Evolutionary conservation across 2,888 invertebrate species (phyloP).

Genomic region (Clitarchus hookeri): DNA sequence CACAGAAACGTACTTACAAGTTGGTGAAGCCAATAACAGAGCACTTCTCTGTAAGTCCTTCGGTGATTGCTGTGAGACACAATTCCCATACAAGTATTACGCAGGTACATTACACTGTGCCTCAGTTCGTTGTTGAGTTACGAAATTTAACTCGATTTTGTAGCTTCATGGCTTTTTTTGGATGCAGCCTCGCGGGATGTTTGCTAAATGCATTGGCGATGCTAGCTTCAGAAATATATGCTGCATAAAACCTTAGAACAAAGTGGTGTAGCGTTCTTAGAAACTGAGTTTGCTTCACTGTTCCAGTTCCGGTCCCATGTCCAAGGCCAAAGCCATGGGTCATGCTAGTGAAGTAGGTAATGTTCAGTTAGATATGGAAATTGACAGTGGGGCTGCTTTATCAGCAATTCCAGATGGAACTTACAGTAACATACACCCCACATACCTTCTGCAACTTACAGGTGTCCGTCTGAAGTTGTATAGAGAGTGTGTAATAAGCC

Average conservation of each 20-base stretch:
- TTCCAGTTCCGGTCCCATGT: background rate
- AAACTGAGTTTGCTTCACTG: background rate
- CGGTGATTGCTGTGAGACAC: background rate
- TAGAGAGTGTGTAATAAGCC: background rate
- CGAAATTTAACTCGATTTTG: too few species aligned
- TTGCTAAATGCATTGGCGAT: background rate
- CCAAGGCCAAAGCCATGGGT: background rate
- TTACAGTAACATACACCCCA: background rate
- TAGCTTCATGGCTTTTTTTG: too few species aligned
- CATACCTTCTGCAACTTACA: background rate
- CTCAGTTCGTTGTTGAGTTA: background rate
- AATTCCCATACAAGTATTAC: background rate
- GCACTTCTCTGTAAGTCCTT: too few species aligned
- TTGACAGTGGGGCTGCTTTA: background rate
- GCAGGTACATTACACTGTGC: background rate
- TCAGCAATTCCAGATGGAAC: background rate
- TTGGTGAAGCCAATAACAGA: too few species aligned
- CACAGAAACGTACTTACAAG: background rate
- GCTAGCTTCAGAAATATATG: background rate
- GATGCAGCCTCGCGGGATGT: background rate
- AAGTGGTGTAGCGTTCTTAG: background rate
- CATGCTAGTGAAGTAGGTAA: background rate
- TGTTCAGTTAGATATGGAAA: background rate
- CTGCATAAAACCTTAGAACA: background rate
- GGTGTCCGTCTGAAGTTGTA: background rate